A percentile compares a stretch with the other conserved stretches of the same genome.
Conservation (phyloP, 2,113 vertebrate genomes). For the Montifringilla adamsi region DNA sequence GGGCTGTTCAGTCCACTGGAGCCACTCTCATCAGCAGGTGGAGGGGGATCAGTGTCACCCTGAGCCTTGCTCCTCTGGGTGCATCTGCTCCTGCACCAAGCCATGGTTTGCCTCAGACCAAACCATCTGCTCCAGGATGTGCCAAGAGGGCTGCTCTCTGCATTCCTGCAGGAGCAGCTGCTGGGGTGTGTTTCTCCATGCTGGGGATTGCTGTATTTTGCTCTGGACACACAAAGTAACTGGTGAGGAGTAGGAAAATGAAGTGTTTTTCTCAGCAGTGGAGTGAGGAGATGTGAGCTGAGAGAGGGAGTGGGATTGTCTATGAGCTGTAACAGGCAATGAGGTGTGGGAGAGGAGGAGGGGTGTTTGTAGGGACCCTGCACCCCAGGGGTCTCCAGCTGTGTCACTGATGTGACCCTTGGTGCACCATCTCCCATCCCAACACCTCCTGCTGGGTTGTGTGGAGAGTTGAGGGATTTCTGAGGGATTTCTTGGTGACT, state of each 20-base stretch:
- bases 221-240: neutral
- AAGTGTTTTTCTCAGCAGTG: neutral
- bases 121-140: neutral
- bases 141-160: neutral
- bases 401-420: neutral
- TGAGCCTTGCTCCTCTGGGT: neutral
- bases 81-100: neutral
- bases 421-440: neutral
- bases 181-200: neutral
- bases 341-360: neutral
- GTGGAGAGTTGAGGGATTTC: neutral
- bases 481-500: neutral
- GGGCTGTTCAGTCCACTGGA: neutral
- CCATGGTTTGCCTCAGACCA: neutral
- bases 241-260: neutral
- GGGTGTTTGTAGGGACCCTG: neutral
- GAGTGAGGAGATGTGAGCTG: neutral
- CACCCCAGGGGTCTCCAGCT: neutral
- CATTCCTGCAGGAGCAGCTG: neutral
- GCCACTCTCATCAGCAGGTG: neutral
- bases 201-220: neutral
- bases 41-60: too few relatives aligned
- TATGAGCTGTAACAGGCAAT: neutral
- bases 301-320: neutral
- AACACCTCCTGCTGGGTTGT: neutral